Percentiles rank a stretch among this genome's conserved stretches.
phyloP scores from a whole-genome alignment of 92 coral and sea anemone genomes.

The Porites divaricata region DNA sequence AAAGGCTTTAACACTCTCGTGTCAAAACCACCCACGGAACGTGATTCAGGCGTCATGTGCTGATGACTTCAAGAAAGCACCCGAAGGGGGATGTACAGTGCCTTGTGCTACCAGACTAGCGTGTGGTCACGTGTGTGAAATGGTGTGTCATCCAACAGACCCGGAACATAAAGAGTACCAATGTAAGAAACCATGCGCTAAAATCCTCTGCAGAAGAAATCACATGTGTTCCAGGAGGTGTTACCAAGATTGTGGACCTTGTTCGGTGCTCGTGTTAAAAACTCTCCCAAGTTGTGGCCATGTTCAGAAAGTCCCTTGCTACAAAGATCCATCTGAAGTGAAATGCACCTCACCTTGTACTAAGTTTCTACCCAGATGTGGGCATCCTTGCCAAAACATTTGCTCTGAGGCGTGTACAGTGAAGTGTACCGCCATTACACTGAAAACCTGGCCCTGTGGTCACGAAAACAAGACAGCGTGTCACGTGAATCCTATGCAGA shows the following conservation, averaged over 20 bases:
- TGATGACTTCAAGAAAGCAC: slow-evolving; percentile 83
- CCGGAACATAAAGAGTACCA: slow-evolving; percentile 79
- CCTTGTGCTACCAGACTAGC: slow-evolving; percentile 74
- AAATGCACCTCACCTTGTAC: slow-evolving; percentile 69
- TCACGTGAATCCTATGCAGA: slow-evolving; percentile 56
- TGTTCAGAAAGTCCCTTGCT: slow-evolving; percentile 75
- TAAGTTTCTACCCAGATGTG: slow-evolving; percentile 58
- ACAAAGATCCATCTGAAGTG: slow-evolving; percentile 55
- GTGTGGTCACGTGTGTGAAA: slow-evolving; percentile 80
- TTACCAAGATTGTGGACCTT: slow-evolving; percentile 74
- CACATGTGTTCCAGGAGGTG: slow-evolving; percentile 79
- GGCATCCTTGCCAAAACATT: slow-evolving; percentile 62
- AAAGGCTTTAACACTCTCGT: slow-evolving; percentile 63
- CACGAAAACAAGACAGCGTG: slow-evolving; percentile 71
- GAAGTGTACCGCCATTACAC: slow-evolving; percentile 45
- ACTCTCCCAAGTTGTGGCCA: slow-evolving; percentile 72
- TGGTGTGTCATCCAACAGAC: slow-evolving; percentile 92
- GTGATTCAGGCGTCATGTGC: slow-evolving; percentile 78
- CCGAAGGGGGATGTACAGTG: slow-evolving; percentile 91
- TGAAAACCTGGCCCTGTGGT: slow-evolving; percentile 79
- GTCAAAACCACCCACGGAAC: slow-evolving; percentile 93
- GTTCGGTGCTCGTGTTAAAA: slow-evolving; percentile 58
- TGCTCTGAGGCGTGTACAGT: slow-evolving; percentile 79
- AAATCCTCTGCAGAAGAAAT: slow-evolving; percentile 48
- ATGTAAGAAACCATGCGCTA: slow-evolving; percentile 78